A percentile compares a stretch with the other conserved stretches of the same genome.
Conservation (phyloP, 2,888 invertebrate genomes). For the Empis livida region DNA sequence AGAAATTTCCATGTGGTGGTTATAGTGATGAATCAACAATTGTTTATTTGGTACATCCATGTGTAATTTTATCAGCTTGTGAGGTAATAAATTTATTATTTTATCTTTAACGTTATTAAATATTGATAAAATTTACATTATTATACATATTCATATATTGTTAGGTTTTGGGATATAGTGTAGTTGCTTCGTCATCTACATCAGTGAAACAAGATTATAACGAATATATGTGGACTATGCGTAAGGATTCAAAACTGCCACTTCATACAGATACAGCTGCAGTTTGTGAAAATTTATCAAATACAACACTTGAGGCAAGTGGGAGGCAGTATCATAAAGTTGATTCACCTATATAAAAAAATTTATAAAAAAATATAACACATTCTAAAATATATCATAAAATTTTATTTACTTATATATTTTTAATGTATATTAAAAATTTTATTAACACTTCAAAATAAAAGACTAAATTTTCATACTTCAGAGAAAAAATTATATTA, state of each 20-base stretch:
- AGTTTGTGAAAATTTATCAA: constrained; percentile 48
- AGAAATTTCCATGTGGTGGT: constrained; percentile 70
- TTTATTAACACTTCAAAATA: too few species aligned
- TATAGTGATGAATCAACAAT: constrained; percentile 76
- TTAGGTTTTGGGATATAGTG: constrained; percentile 72
- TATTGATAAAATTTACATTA: not conserved
- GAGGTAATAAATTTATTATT: constrained; percentile 40
- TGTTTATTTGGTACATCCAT: constrained; percentile 76
- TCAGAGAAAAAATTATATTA: too few species aligned
- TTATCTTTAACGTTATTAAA: not conserved
- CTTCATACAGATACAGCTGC: constrained; percentile 37
- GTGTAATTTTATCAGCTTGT: constrained; percentile 72
- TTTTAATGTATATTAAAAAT: too few species aligned
- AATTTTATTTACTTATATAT: too few species aligned
- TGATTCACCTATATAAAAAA: constrained; percentile 32
- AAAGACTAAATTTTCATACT: too few species aligned
- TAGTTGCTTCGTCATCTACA: constrained; percentile 75
- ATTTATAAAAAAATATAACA: not conserved
- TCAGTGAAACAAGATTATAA: constrained; percentile 78
- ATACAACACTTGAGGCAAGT: constrained; percentile 43
- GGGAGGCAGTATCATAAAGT: constrained; percentile 34
- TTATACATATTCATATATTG: constrained; percentile 21
- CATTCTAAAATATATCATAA: too few species aligned
- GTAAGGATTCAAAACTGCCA: constrained; percentile 36
- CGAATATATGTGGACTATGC: constrained; percentile 90